Conservation (phyloP, 53 echinoderm and acorn worm genomes). For the Echinometra lucunter region DNA sequence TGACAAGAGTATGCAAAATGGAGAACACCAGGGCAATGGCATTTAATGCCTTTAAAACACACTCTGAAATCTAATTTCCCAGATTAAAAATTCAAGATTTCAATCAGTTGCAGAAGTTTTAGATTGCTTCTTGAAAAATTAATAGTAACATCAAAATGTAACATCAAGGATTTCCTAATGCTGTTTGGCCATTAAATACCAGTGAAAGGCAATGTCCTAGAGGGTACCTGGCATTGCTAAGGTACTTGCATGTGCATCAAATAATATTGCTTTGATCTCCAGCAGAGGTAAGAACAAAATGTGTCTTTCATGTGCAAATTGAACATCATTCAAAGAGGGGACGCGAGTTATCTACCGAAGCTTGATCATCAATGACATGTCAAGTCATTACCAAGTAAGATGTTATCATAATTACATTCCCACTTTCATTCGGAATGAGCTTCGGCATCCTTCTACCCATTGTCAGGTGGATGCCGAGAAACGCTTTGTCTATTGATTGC, state of each 20-base stretch:
- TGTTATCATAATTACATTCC: not conserved
- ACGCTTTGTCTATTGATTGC: not conserved
- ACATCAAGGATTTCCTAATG: no score
- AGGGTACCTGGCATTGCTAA: not conserved
- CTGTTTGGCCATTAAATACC: no score
- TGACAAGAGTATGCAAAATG: not conserved
- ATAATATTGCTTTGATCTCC: not conserved
- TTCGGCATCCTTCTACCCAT: not conserved
- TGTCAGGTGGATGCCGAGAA: not conserved
- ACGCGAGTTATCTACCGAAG: not conserved
- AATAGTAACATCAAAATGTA: no score
- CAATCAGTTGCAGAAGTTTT: no score
- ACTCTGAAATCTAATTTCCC: no score
- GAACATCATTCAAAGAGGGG: not conserved
- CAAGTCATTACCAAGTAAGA: not conserved
- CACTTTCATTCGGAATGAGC: constrained; percentile 13
- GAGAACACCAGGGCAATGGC: not conserved
- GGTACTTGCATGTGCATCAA: not conserved
- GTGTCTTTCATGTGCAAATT: not conserved
- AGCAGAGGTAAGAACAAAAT: not conserved
- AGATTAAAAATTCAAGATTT: no score
- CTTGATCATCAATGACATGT: not conserved
- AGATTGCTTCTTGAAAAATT: no score
- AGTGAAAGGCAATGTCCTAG: not conserved
- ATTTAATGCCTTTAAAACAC: not conserved